Evolutionary conservation across 2,888 invertebrate genomes (phyloP).

Genomic region (Rhorus exstirpatorius): DNA sequence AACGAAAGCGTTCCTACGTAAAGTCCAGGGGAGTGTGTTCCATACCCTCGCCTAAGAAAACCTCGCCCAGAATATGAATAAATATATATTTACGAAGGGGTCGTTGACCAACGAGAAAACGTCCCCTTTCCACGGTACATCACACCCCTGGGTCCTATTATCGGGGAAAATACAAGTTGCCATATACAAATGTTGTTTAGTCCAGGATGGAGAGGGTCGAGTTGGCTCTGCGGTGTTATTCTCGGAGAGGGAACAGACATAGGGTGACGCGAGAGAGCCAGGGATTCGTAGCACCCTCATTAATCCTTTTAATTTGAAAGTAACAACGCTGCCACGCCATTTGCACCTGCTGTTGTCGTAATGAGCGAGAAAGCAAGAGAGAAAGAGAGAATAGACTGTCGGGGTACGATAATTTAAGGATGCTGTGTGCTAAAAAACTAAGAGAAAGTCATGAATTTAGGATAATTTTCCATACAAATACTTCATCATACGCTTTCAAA

Average conservation of each 20-base stretch:
- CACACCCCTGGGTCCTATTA: conserved; percentile 77
- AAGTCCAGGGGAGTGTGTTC: conserved; percentile 13
- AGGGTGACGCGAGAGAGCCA: neutral
- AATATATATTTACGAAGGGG: conserved; percentile 50
- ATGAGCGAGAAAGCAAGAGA: conserved; percentile 43
- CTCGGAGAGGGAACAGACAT: conserved; percentile 20
- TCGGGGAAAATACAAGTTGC: conserved; percentile 75
- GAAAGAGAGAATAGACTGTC: conserved; percentile 11
- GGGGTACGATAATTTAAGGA: conserved; percentile 53
- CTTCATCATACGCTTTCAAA: neutral
- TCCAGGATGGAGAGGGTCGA: conserved; percentile 1
- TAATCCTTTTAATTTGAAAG: conserved; percentile 83
- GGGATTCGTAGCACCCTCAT: conserved; percentile 74
- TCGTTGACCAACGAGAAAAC: conserved; percentile 70
- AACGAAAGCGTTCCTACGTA: neutral
- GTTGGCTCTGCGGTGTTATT: conserved; percentile 25
- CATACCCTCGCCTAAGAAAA: neutral
- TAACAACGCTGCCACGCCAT: conserved; percentile 78
- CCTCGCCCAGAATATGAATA: conserved; percentile 39
- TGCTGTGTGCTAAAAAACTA: neutral
- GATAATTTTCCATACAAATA: neutral
- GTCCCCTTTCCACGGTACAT: conserved; percentile 59
- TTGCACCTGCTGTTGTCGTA: conserved; percentile 79
- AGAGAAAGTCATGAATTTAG: neutral
- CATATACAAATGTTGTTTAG: conserved; percentile 53